A percentile compares a stretch with the other conserved stretches of the same genome.
These are phyloP conservation scores for Nesometra sesokonis DNA, from an alignment of 35 echinoderm and acorn worm genomes.

Conservation along the genomic window DNA sequence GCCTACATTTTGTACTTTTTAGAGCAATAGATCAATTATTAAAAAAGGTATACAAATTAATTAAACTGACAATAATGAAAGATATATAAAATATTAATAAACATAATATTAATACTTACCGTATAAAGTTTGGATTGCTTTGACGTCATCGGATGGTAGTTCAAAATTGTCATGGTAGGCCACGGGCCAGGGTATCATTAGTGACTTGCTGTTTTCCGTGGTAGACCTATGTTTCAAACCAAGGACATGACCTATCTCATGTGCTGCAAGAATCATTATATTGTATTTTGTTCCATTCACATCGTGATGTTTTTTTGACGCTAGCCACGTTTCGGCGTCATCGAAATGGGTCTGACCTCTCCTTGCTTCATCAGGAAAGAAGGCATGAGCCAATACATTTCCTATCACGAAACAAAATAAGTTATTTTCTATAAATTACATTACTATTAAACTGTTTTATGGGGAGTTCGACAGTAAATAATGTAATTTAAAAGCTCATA, in stretches of 20 bases:
- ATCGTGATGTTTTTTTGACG: slow-evolving; percentile 1
- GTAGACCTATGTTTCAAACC: neutral
- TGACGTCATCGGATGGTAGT: slow-evolving; percentile 3
- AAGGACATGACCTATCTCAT: slow-evolving; percentile 4
- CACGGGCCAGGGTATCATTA: neutral
- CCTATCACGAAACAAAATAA: slow-evolving; percentile 36
- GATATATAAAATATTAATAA: too few relatives aligned
- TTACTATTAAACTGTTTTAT: too few relatives aligned
- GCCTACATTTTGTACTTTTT: too few relatives aligned
- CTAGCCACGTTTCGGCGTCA: slow-evolving; percentile 54
- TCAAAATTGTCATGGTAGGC: neutral
- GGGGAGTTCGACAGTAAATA: too few relatives aligned
- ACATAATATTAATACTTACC: neutral
- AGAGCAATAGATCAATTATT: too few relatives aligned
- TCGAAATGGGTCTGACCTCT: slow-evolving; percentile 76
- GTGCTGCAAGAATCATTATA: neutral
- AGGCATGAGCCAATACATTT: slow-evolving; percentile 74
- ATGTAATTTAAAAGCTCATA: too few relatives aligned
- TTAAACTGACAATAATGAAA: too few relatives aligned
- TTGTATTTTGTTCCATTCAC: slow-evolving; percentile 7
- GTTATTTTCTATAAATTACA: too few relatives aligned
- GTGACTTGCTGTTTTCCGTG: neutral
- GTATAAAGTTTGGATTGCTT: slow-evolving; percentile 1
- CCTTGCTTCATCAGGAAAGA: slow-evolving; percentile 36
- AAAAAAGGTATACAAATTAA: too few relatives aligned